A percentile compares a stretch with the other conserved stretches of the same genome.
phyloP scores from a whole-genome alignment of 2,797 vertebrate genomes.

The Acanthiza pusilla region DNA sequence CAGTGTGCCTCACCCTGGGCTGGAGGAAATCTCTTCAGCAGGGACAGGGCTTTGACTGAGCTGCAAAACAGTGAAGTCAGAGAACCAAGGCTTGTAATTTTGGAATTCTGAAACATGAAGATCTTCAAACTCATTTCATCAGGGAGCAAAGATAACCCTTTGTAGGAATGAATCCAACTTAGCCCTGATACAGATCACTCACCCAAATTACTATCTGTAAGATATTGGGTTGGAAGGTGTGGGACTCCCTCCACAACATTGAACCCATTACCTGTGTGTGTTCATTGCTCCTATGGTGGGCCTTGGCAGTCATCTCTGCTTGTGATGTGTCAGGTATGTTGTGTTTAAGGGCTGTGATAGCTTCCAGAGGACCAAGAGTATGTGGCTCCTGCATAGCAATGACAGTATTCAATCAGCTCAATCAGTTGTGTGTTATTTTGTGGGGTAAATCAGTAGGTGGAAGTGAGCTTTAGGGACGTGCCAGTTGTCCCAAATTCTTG shows the following conservation, averaged over 20 bases:
- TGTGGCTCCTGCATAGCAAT: neutral
- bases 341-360: neutral
- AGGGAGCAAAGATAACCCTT: neutral
- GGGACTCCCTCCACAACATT: accelerated
- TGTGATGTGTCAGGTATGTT: neutral
- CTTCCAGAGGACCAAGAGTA: neutral
- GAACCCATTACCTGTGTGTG: accelerated
- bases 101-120: neutral
- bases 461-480: neutral
- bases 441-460: neutral
- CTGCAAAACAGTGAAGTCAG: neutral
- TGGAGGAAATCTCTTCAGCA: neutral
- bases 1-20: neutral
- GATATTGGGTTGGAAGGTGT: neutral
- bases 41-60: neutral
- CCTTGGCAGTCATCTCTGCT: neutral
- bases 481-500: neutral
- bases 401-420: neutral
- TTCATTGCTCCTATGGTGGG: neutral
- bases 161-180: neutral
- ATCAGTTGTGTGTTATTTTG: neutral
- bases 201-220: neutral
- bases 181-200: neutral
- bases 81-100: neutral
- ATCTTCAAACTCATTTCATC: neutral